Conservation (phyloP, 1,140 invertebrate species). For the Pogonomyrmex californicus region DNA sequence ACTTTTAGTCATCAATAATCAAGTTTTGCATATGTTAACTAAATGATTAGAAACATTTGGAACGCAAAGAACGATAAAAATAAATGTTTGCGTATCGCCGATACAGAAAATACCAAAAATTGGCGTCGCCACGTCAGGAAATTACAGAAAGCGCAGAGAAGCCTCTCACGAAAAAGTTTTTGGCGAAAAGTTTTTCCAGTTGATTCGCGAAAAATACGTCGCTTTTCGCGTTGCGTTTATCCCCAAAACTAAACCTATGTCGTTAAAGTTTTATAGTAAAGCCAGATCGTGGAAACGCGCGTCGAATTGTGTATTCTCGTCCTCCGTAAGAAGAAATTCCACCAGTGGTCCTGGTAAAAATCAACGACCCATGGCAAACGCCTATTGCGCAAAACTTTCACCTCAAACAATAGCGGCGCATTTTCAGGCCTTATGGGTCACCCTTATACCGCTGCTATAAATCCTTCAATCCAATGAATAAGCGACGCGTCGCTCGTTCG, state of each 20-base stretch:
- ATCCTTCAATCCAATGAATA: constrained; percentile 69
- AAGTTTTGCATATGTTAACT: neutral
- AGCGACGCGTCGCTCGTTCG: constrained; percentile 2
- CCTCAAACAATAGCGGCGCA: constrained; percentile 71
- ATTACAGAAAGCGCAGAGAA: neutral
- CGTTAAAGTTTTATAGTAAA: constrained; percentile 62
- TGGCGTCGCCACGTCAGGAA: neutral
- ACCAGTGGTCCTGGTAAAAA: constrained; percentile 35
- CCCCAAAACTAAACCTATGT: constrained; percentile 4
- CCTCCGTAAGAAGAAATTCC: constrained; percentile 49
- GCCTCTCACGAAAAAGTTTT: constrained; percentile 4
- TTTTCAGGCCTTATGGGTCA: constrained; percentile 60
- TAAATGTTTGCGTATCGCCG: neutral
- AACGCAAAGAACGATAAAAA: constrained; percentile 21
- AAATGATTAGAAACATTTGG: constrained; percentile 2
- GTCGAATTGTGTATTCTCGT: neutral
- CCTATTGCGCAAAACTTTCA: constrained; percentile 77
- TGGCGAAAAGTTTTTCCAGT: neutral
- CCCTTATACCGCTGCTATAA: constrained; percentile 50
- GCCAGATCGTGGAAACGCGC: neutral
- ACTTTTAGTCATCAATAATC: neutral
- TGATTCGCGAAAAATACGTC: neutral
- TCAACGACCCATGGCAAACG: constrained; percentile 51
- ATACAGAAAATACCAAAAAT: neutral
- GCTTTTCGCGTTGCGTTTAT: constrained; percentile 38